These are phyloP conservation scores for Piezodorus guildinii DNA, from an alignment of 1,140 invertebrate species.

Conservation along the genomic window DNA sequence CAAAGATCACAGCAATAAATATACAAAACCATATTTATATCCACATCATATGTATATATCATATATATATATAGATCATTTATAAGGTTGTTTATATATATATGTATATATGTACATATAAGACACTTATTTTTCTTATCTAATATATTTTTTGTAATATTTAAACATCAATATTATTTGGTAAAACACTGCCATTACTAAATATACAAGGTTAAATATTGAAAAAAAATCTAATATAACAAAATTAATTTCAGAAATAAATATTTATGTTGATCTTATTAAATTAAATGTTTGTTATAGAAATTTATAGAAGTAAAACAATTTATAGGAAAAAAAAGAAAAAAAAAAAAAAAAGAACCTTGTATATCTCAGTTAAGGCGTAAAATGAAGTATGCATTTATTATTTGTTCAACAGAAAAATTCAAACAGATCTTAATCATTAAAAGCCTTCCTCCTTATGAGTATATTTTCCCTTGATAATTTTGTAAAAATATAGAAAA, in stretches of 20 bases:
- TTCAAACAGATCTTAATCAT: constrained; percentile 7
- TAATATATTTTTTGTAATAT: constrained; percentile 4
- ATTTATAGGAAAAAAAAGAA: no score
- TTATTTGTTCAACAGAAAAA: constrained; percentile 11
- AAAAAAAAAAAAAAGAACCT: no score
- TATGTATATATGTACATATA: constrained; percentile 19
- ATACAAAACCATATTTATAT: constrained; percentile 22
- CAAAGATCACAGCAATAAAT: constrained; percentile 23
- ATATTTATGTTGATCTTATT: no score
- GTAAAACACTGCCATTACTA: not conserved
- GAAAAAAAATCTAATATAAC: no score
- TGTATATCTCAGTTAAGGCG: not conserved
- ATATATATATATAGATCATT: constrained; percentile 14
- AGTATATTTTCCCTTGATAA: constrained; percentile 4
- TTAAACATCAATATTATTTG: no score
- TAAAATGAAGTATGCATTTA: not conserved
- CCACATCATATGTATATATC: constrained; percentile 4
- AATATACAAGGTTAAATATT: not conserved
- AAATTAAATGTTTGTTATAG: no score
- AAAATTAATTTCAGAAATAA: no score
- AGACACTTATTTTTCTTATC: constrained; percentile 12
- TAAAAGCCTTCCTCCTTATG: not conserved
- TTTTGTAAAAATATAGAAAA: constrained; percentile 16
- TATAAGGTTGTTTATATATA: constrained; percentile 4
- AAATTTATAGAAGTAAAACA: no score